phyloP scores from a whole-genome alignment of 2,888 invertebrate species.

The Hydropsyche betteni region DNA sequence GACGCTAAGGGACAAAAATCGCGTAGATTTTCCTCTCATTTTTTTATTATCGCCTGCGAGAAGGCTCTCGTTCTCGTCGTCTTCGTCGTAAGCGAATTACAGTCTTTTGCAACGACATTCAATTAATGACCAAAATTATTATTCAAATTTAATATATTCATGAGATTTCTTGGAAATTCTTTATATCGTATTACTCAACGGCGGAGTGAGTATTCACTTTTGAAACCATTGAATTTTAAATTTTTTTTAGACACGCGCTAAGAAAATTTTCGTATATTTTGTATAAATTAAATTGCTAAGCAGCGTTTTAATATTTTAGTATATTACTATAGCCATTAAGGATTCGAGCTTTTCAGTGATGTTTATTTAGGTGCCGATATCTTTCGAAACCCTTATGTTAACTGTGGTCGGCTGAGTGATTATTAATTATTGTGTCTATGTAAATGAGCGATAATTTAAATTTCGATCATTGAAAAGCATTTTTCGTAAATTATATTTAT shows the following conservation, averaged over 20 bases:
- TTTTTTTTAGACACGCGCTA: no score
- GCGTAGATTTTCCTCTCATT: constrained; percentile 28
- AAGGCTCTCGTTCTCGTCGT: constrained; percentile 14
- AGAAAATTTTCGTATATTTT: no score
- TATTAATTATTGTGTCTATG: background rate
- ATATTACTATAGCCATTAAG: background rate
- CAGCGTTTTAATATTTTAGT: no score
- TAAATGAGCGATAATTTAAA: no score
- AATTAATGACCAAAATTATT: constrained; percentile 40
- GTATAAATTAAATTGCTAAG: no score
- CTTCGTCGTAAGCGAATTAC: constrained; percentile 35
- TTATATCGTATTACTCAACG: background rate
- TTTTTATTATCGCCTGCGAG: constrained; percentile 19
- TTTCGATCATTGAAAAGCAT: no score
- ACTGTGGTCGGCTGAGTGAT: constrained; percentile 12
- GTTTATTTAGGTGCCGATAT: constrained; percentile 25
- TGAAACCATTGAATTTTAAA: no score
- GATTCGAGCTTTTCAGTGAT: constrained; percentile 6
- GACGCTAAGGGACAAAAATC: constrained; percentile 36
- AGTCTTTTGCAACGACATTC: constrained; percentile 39
- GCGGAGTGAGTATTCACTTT: no score
- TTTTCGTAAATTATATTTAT: no score
- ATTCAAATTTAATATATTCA: constrained; percentile 42
- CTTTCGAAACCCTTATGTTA: constrained; percentile 7
- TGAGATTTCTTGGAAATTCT: constrained; percentile 29